These are phyloP conservation scores for Globicephala melas DNA, from an alignment of 2,113 vertebrate species.

Conservation along the genomic window DNA sequence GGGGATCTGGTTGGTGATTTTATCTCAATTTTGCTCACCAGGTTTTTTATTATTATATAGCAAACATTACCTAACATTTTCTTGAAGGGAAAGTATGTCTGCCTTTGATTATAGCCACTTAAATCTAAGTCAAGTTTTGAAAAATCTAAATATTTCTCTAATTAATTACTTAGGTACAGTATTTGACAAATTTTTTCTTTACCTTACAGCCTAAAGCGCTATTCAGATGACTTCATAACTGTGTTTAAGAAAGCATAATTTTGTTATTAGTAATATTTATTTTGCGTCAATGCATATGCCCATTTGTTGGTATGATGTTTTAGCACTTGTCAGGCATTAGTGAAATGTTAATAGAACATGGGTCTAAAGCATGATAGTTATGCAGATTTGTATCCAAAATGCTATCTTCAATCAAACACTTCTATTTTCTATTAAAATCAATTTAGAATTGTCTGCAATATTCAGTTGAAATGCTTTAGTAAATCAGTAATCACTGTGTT, in stretches of 20 bases:
- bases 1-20: background rate
- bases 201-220: background rate
- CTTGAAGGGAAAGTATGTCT: background rate
- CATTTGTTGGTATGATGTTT: background rate
- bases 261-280: background rate
- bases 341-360: slow-evolving; percentile 4
- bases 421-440: slow-evolving; percentile 1
- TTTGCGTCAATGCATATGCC: background rate
- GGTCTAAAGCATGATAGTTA: background rate
- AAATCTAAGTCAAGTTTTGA: background rate
- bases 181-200: background rate
- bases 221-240: background rate
- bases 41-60: background rate
- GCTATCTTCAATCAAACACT: background rate
- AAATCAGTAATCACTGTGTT: background rate
- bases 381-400: background rate
- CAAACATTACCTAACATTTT: background rate
- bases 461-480: background rate
- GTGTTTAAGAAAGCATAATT: background rate
- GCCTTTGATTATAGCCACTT: background rate
- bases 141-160: background rate
- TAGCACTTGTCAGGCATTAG: background rate
- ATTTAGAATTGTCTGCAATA: background rate
- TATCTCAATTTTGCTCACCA: background rate
- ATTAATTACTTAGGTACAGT: background rate